Conservation (phyloP, 2,888 invertebrate genomes). For the Callyntrura guangdongensis region DNA sequence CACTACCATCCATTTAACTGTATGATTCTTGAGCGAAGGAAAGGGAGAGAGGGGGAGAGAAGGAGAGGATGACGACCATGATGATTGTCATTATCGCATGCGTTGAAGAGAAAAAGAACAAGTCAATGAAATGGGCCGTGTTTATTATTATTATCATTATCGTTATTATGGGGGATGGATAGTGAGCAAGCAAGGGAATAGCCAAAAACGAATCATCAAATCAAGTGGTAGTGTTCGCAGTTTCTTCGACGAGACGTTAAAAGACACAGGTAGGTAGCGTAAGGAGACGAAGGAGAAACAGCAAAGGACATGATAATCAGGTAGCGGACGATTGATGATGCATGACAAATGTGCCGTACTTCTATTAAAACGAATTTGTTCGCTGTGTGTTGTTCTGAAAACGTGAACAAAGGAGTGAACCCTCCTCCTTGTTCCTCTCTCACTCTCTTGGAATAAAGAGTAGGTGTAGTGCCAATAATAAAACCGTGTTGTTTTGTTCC, state of each 20-base stretch:
- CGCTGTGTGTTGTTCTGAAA: background rate
- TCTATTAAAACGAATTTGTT: conserved; percentile 45
- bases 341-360: conserved; percentile 74
- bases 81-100: conserved; percentile 67
- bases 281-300: conserved; percentile 4
- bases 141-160: conserved; percentile 67
- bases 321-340: conserved; percentile 79
- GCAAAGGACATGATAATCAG: conserved; percentile 70
- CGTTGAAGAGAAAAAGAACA: conserved; percentile 67
- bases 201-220: conserved; percentile 35
- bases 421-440: conserved; percentile 26
- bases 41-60: background rate
- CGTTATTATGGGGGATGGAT: conserved; percentile 52
- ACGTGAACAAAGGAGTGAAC: background rate
- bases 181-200: conserved; percentile 39
- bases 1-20: conserved; percentile 25
- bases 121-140: conserved; percentile 80
- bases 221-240: conserved; percentile 3
- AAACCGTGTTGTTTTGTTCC: background rate
- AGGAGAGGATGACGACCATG: conserved; percentile 56
- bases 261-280: conserved; percentile 32
- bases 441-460: conserved; percentile 2
- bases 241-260: background rate
- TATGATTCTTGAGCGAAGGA: conserved; percentile 5
- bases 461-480: background rate